Base-by-base conservation (phyloP, 2,797 vertebrate species). In the Hoplostethus mediterraneus region DNA sequence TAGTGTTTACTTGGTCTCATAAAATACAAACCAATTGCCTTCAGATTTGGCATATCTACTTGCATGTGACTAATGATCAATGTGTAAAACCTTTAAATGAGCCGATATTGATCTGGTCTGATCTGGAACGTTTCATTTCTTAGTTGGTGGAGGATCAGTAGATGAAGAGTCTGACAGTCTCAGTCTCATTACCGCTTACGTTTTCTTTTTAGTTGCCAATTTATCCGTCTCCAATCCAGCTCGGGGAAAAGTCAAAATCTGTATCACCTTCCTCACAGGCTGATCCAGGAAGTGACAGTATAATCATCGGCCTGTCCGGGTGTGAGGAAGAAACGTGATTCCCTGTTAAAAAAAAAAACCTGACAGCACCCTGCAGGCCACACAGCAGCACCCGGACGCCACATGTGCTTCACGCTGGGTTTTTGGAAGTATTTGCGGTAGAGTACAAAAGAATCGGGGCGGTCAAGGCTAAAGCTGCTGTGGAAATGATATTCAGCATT, bases 331-430 rank as follows among this genome's bases (percentile, higher is more conserved):
- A 66, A 77, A 73, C 16, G 40, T 52, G 64, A 61, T 66, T 78
- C 77, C 73, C 71, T 79, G 81, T 80, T 79, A 81, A 85, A 80
- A 54, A n/a, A n/a, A n/a, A n/a, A n/a, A n/a, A n/a, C n/a, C 38
- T 67, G 21, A 21, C 57, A 36, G 78, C 85, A 80, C 84, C 31
- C 21, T 21, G 28, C 54, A 38, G 76, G 73, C 87, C 42, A 49
- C 68, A 52, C 30, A 6, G 25, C 53, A 57, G 52, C 81, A 81
- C 63, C 40, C 67, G 72, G 81, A 52, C 10, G 48, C 78, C 80
- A 81, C 84, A 80, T 91, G 88, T 73, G 60, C 56, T 12, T 65
- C 59, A 33, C 60, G 48, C 67, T 2, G 36, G 9, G 56, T 12
- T 63, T 63, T 47, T 33, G 12, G 14, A 74, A 16, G 52, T 5